Conservation (phyloP, 2,797 vertebrate species). For the Lepidocolaptes lacrymiger region DNA sequence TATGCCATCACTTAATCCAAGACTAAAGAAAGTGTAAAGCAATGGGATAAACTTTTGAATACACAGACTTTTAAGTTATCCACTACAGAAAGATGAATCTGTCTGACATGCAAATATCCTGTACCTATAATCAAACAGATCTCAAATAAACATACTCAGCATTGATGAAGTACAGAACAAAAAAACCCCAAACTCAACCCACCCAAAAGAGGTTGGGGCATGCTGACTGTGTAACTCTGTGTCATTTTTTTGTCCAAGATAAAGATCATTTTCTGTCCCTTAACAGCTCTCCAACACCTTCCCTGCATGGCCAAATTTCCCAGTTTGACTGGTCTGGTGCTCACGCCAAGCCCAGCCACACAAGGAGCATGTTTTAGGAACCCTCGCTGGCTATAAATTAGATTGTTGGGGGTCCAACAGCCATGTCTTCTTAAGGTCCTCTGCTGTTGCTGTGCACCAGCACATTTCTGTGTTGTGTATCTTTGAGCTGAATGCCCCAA, state of each 20-base stretch:
- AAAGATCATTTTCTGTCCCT: neutral
- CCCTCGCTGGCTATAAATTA: neutral
- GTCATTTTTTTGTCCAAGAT: neutral
- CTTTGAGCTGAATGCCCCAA: fast-evolving
- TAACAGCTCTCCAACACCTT: neutral
- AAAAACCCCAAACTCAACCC: neutral
- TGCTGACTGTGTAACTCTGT: fast-evolving
- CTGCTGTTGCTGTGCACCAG: neutral
- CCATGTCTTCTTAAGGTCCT: neutral
- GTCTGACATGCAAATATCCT: neutral
- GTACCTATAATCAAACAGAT: neutral
- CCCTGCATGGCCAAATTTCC: neutral
- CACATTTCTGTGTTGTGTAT: fast-evolving
- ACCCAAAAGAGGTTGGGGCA: neutral
- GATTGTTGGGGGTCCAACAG: neutral
- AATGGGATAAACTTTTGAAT: neutral
- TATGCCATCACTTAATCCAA: neutral
- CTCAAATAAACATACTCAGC: neutral
- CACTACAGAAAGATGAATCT: neutral
- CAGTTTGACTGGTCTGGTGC: neutral
- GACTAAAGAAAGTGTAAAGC: neutral
- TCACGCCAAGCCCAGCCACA: neutral
- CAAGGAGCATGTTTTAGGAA: neutral
- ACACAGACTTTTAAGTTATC: neutral
- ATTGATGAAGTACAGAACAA: neutral